Percentiles rank a stretch among this genome's conserved stretches.
These are phyloP conservation scores for Drosophila trapezifrons DNA, from an alignment of 1,140 invertebrate species.

Conservation along the genomic window DNA sequence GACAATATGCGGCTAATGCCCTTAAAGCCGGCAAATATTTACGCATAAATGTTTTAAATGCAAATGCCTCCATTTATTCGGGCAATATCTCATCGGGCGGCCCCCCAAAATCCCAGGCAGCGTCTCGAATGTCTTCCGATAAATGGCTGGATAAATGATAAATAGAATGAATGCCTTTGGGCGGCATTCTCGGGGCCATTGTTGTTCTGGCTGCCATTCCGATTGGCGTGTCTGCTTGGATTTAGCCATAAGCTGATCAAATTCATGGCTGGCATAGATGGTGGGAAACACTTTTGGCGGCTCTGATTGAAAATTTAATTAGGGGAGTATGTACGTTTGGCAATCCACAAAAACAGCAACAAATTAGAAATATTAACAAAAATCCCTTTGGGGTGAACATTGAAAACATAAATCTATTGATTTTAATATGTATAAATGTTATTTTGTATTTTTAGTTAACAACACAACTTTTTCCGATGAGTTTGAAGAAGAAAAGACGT, in stretches of 20 bases:
- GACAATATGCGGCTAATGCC: slow-evolving; percentile 48
- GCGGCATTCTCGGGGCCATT: slow-evolving; percentile 64
- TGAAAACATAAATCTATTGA: not conserved
- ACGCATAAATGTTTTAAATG: slow-evolving; percentile 72
- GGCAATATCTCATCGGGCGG: slow-evolving; percentile 51
- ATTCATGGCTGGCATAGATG: slow-evolving; percentile 68
- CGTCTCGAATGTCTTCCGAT: slow-evolving; percentile 68
- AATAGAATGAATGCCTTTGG: slow-evolving; percentile 76
- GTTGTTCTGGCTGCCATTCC: slow-evolving; percentile 35
- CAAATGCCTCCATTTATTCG: slow-evolving; percentile 67
- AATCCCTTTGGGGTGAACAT: too few species aligned
- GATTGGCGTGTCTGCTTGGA: slow-evolving; percentile 65
- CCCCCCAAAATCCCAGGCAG: not conserved
- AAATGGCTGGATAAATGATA: slow-evolving; percentile 76
- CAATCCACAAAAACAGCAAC: slow-evolving; percentile 1
- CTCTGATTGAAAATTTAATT: slow-evolving; percentile 65
- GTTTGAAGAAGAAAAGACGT: too few species aligned
- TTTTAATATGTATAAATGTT: not conserved
- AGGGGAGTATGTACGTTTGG: slow-evolving; percentile 32
- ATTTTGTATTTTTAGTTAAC: not conserved
- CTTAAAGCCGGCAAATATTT: slow-evolving; percentile 62
- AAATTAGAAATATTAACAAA: not conserved
- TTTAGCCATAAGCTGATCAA: slow-evolving; percentile 78
- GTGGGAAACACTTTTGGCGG: slow-evolving; percentile 28
- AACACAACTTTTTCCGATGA: too few species aligned